These are phyloP conservation scores for Lathronympha strigana DNA, from an alignment of 2,888 invertebrate species.

Conservation along the genomic window DNA sequence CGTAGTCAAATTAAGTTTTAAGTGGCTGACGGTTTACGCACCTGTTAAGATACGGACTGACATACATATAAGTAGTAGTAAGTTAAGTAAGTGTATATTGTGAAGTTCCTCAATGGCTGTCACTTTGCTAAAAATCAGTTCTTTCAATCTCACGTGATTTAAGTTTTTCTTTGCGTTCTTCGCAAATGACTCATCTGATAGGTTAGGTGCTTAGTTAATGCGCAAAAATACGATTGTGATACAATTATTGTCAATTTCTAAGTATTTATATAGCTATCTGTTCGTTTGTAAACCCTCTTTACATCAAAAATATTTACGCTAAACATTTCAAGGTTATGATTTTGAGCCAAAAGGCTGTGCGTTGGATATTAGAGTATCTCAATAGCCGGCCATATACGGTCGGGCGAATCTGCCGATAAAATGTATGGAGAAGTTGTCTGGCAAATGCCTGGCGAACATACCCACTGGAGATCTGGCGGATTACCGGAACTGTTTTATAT, in stretches of 20 bases:
- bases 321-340: no score
- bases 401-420: no score
- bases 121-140: constrained; percentile 24
- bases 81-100: constrained; percentile 1
- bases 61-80: background rate
- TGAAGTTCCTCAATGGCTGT: constrained; percentile 10
- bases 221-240: constrained; percentile 40
- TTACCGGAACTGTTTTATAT: no score
- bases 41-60: constrained; percentile 18
- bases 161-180: constrained; percentile 50
- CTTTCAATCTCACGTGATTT: constrained; percentile 44
- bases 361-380: no score
- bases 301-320: no score
- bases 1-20: constrained; percentile 38
- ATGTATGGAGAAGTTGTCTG: no score
- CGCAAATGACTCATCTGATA: constrained; percentile 53
- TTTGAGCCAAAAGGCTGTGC: no score
- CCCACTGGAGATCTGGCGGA: no score
- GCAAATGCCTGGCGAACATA: no score
- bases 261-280: no score
- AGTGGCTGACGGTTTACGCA: constrained; percentile 27
- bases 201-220: constrained; percentile 38
- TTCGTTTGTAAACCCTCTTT: no score
- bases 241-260: background rate
- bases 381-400: no score